Evolutionary conservation across 2,113 vertebrate species (phyloP).

Genomic region (Anser cygnoides): DNA sequence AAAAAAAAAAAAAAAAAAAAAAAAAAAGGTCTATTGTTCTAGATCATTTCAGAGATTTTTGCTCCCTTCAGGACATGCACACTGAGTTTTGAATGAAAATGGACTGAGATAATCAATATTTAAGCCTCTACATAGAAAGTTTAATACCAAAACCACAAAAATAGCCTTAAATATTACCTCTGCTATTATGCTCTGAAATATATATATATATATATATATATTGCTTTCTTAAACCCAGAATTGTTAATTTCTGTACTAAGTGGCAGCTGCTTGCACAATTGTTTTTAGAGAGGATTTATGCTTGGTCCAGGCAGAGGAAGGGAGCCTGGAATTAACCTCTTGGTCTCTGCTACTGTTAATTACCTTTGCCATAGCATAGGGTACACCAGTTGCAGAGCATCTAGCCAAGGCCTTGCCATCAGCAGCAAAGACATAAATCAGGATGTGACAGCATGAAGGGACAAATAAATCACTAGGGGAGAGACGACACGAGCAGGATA

Average conservation of each 20-base stretch:
- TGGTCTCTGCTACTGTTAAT: constrained; percentile 38
- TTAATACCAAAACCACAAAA: neutral
- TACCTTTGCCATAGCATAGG: neutral
- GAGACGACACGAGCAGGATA: neutral
- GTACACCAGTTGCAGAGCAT: neutral
- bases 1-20: neutral
- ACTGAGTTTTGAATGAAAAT: neutral
- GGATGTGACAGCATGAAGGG: neutral
- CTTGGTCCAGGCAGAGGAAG: neutral
- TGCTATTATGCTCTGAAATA: neutral
- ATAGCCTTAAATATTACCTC: neutral
- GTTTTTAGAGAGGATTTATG: neutral
- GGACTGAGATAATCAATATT: neutral
- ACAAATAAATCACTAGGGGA: neutral
- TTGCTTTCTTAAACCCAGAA: neutral
- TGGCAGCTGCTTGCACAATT: neutral
- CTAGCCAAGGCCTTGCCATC: neutral
- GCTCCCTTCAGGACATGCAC: neutral
- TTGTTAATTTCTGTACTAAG: neutral
- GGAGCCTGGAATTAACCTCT: constrained; percentile 28
- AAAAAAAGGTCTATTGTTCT: neutral
- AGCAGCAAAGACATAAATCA: constrained; percentile 9
- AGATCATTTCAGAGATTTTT: neutral
- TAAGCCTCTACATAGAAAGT: neutral
- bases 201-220: neutral